Evolutionary conservation across 2,113 vertebrate species (phyloP).

Genomic region (Ictidomys tridecemlineatus): DNA sequence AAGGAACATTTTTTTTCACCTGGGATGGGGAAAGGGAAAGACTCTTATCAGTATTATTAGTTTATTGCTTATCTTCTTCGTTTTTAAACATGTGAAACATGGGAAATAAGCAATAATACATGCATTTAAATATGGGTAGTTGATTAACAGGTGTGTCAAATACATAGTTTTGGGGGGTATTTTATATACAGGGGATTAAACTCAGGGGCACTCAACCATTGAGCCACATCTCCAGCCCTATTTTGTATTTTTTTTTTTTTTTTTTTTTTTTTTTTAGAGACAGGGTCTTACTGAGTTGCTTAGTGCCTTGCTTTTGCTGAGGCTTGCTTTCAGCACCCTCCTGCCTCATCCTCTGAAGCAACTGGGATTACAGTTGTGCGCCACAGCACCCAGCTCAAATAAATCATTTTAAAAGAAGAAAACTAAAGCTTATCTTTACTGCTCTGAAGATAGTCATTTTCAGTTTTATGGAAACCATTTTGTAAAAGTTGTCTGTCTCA

Average conservation of each 20-base stretch:
- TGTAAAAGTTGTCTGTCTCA: neutral
- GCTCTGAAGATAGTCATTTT: neutral
- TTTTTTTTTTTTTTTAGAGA: no score
- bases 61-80: neutral
- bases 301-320: no score
- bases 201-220: no score
- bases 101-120: neutral
- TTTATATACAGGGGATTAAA: no score
- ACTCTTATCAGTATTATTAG: neutral
- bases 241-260: no score
- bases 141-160: constrained; percentile 2
- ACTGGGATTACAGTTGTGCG: no score
- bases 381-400: no score
- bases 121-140: constrained; percentile 28
- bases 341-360: no score
- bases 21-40: neutral
- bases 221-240: no score
- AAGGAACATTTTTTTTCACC: neutral
- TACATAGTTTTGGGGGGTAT: neutral
- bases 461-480: neutral
- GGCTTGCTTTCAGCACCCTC: no score
- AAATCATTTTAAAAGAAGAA: neutral
- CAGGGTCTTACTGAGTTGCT: no score
- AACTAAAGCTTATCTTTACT: neutral
- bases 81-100: constrained; percentile 36